phyloP scores from a whole-genome alignment of 2,113 vertebrate species.

The Tupaia chinensis region DNA sequence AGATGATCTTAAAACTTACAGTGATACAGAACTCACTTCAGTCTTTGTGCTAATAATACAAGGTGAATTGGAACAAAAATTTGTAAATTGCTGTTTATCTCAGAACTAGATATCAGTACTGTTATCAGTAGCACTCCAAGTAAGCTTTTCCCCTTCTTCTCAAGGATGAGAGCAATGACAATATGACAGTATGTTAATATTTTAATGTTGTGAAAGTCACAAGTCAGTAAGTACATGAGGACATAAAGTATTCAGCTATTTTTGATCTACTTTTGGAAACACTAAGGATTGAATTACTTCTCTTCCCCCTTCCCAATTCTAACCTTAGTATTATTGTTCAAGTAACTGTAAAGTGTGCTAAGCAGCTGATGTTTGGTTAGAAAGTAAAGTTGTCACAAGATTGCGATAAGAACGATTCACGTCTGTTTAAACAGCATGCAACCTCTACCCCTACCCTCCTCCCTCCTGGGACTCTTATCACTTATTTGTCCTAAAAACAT shows the following conservation, averaged over 20 bases:
- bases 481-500: slow-evolving; percentile 88
- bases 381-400: slow-evolving; percentile 86
- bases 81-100: slow-evolving; percentile 69
- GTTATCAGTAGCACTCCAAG: neutral
- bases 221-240: neutral
- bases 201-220: neutral
- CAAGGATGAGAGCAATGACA: neutral
- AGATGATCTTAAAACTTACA: slow-evolving; percentile 77
- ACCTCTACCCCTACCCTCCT: slow-evolving; percentile 75
- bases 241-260: slow-evolving; percentile 30
- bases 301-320: neutral
- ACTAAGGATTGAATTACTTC: neutral
- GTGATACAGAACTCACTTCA: slow-evolving; percentile 65
- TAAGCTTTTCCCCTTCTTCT: neutral
- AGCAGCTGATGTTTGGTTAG: slow-evolving; percentile 81
- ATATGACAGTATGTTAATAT: slow-evolving; percentile 60
- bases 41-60: slow-evolving; percentile 59
- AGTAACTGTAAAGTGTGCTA: slow-evolving; percentile 72
- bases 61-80: slow-evolving; percentile 49
- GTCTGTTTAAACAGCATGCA: slow-evolving; percentile 86
- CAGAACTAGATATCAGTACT: neutral
- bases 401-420: slow-evolving; percentile 83
- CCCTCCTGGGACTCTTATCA: slow-evolving; percentile 89
- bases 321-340: slow-evolving; percentile 70
- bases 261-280: neutral